Percentiles rank a stretch among this genome's conserved stretches.
Conservation (phyloP, 2,888 invertebrate genomes). For the Drosophila parthenogenetica region DNA sequence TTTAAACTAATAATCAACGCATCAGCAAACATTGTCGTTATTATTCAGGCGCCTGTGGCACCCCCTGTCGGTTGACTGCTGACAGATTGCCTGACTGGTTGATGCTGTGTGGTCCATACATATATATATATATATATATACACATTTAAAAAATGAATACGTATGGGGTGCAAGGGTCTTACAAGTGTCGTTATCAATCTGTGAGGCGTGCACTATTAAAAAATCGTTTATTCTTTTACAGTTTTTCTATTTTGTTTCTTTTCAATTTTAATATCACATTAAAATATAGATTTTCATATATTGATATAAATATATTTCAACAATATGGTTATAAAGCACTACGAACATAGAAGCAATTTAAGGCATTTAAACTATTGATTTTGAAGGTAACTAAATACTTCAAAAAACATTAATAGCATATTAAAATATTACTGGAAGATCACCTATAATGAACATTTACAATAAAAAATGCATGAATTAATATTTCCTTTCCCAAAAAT, state of each 20-base stretch:
- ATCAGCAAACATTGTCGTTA: slow-evolving; percentile 83
- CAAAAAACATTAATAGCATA: not conserved
- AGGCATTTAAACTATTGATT: slow-evolving; percentile 29
- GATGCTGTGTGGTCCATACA: slow-evolving; percentile 1
- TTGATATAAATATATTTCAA: slow-evolving; percentile 41
- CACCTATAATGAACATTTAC: not conserved
- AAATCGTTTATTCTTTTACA: slow-evolving; percentile 72
- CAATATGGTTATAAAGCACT: slow-evolving; percentile 58
- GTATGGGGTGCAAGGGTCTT: slow-evolving; percentile 25
- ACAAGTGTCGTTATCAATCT: slow-evolving; percentile 69
- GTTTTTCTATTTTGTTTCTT: slow-evolving; percentile 42
- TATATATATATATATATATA: too few relatives aligned
- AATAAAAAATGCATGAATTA: not conserved
- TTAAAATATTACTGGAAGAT: not conserved
- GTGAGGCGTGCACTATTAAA: slow-evolving; percentile 54
- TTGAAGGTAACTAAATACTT: slow-evolving; percentile 2
- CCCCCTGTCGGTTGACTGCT: slow-evolving; percentile 60
- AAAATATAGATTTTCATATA: slow-evolving; percentile 63
- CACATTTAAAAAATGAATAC: too few relatives aligned
- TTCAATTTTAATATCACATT: slow-evolving; percentile 69
- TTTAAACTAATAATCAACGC: slow-evolving; percentile 84
- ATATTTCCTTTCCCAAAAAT: too few relatives aligned
- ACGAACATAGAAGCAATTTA: slow-evolving; percentile 46
- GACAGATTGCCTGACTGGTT: slow-evolving; percentile 60
- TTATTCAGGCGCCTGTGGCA: slow-evolving; percentile 65